phyloP scores from a whole-genome alignment of 2,113 vertebrate species.

The Hyperopisus bebe region DNA sequence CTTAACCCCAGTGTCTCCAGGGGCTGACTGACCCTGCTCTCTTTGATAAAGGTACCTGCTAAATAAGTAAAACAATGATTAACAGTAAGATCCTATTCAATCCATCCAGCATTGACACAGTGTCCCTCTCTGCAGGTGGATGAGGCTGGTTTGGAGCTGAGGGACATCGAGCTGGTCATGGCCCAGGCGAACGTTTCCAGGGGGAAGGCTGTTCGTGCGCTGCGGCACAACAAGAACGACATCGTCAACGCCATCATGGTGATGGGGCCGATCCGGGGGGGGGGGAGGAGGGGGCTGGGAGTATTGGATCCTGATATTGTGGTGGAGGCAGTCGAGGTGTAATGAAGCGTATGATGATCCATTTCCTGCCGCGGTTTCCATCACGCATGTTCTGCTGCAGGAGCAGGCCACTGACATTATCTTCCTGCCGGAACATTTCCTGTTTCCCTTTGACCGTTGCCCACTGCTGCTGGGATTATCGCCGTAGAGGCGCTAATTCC shows the following conservation, averaged over 20 bases:
- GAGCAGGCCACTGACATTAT: background rate
- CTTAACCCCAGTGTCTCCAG: background rate
- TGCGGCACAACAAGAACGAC: slow-evolving; percentile 95
- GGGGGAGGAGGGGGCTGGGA: background rate
- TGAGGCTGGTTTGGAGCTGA: slow-evolving; percentile 79
- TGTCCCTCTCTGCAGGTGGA: slow-evolving; percentile 66
- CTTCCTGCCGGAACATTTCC: background rate
- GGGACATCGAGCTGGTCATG: slow-evolving; percentile 95
- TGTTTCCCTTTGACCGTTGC: background rate
- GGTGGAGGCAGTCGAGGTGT: background rate
- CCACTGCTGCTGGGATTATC: background rate
- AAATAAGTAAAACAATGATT: background rate
- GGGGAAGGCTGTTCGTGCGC: slow-evolving; percentile 81
- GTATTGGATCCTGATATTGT: slow-evolving; percentile 1
- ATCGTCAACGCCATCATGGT: slow-evolving; percentile 99
- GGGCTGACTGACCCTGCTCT: background rate
- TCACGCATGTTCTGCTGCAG: background rate
- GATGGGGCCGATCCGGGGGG: slow-evolving; percentile 37
- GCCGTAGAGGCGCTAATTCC: background rate
- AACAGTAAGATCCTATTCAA: background rate
- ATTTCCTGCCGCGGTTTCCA: background rate
- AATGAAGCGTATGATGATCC: background rate
- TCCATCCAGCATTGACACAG: background rate
- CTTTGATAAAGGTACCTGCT: background rate
- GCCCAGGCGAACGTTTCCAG: slow-evolving; percentile 91